Percentiles rank a stretch among this genome's conserved stretches.
These are phyloP conservation scores for Drosophila putrida DNA, from an alignment of 2,888 invertebrate species.

Conservation along the genomic window DNA sequence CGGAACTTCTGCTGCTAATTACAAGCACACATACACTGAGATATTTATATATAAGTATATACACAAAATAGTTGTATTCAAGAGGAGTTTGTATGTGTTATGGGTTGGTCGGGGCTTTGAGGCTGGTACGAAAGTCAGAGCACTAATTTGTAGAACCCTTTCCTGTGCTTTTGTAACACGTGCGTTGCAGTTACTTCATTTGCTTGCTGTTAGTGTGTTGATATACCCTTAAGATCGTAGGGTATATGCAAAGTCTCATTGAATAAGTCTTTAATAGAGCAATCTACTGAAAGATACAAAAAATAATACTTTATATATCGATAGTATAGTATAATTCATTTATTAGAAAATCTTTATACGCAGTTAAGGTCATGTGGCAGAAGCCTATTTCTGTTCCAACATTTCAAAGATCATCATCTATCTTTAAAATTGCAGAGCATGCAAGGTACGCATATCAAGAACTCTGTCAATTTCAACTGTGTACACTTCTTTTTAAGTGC, in stretches of 20 bases:
- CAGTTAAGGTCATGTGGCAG: no score
- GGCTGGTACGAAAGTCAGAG: conserved; percentile 3
- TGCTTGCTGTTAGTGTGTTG: conserved; percentile 14
- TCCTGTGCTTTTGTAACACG: conserved; percentile 38
- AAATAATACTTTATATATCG: no score
- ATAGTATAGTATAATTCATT: no score
- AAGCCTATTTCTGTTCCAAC: no score
- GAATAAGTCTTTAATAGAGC: no score
- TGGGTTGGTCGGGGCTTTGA: background rate
- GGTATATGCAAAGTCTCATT: background rate
- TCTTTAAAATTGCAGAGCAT: conserved; percentile 8
- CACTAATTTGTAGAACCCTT: conserved; percentile 30
- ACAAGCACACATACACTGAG: conserved; percentile 16
- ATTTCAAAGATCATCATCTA: no score
- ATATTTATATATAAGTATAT: background rate
- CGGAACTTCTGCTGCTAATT: conserved; percentile 29
- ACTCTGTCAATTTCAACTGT: background rate
- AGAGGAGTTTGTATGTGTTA: background rate
- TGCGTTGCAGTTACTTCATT: conserved; percentile 58
- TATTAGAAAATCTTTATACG: no score
- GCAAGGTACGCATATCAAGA: background rate
- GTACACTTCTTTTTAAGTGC: background rate
- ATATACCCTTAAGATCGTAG: conserved; percentile 2
- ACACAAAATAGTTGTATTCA: background rate
- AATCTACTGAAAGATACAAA: no score